Conservation (phyloP, 1,140 invertebrate species). For the Macrocentrus cingulum region DNA sequence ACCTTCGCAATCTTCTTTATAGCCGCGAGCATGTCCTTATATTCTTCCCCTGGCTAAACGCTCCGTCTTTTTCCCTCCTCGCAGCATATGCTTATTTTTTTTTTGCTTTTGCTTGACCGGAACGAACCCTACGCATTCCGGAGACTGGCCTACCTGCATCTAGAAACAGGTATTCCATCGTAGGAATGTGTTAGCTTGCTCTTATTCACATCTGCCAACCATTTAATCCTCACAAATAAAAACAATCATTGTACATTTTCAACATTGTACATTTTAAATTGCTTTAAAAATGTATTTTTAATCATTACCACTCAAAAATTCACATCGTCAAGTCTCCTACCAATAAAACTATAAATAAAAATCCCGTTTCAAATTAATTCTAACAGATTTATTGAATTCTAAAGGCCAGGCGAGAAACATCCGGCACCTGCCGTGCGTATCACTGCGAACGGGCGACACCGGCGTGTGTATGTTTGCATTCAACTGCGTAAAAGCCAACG, state of each 20-base stretch:
- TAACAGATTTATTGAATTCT: slow-evolving; percentile 43
- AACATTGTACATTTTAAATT: too few species aligned
- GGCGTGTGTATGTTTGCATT: slow-evolving; percentile 94
- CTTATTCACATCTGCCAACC: not conserved
- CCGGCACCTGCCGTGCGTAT: slow-evolving; percentile 82
- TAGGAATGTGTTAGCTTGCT: not conserved
- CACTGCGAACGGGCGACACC: slow-evolving; percentile 72
- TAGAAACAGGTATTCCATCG: slow-evolving; percentile 11
- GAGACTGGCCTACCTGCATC: slow-evolving; percentile 10
- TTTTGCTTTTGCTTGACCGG: not conserved
- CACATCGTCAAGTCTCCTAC: too few species aligned
- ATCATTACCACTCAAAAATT: too few species aligned
- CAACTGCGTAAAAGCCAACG: slow-evolving; percentile 87
- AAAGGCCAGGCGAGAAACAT: slow-evolving; percentile 84
- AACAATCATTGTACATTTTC: too few species aligned
- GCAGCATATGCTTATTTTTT: slow-evolving; percentile 1
- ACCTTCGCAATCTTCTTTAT: slow-evolving; percentile 15
- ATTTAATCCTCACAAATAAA: too few species aligned
- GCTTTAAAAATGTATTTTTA: too few species aligned
- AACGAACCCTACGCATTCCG: slow-evolving; percentile 22
- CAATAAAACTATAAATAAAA: too few species aligned
- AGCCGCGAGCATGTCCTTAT: not conserved
- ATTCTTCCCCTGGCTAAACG: not conserved
- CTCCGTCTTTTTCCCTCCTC: slow-evolving; percentile 2
- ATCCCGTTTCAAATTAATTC: too few species aligned